Evolutionary conservation across 2,888 invertebrate species (phyloP), one percentile per base, ranked within the genome.

Genomic region (Caenorhabditis sp.): DNA sequence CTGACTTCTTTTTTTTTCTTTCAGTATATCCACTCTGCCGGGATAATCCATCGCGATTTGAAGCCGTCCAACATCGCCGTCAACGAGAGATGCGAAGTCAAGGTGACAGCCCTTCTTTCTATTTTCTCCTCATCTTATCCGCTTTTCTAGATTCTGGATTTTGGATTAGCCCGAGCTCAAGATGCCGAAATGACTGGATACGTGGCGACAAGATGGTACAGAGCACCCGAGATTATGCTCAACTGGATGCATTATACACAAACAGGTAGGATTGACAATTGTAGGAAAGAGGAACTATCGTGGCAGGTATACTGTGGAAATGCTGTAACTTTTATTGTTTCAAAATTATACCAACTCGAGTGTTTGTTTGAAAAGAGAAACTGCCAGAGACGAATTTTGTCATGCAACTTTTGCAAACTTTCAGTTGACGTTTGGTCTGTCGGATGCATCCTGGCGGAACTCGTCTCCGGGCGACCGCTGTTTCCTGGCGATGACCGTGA

Each of bases 11-110:
- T 11, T 47, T 47, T 40, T 53, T 51, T 62, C 35, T 51, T 92
- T 71, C 82, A 93, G 92, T 98, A 98, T 92, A 97, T 98, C 88
- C 98, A 98, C 93, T 97, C 98, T 72, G 98, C 98, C 82, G 97
- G 97, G 80, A 97, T 98, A 84, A 97, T 98, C 92, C 98, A 98
- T 92, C 90, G 96, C 96, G 98, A 99, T 93, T 94, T 99, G 89
- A 99, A 99, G 93, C 99, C 98, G 37, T 97, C 97, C 71, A 99
- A 99, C 92, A 97, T 99, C 92, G 98, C 98, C 50, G 98, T 99
- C 1, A 99, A 99, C 93, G 98, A 99, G 93, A 98, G 98, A 93
- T 99, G 98, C 93, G 98, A 99, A 93, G 93, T 99, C 87, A 97
- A 93, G 92, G 93, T 93, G 32, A 61, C 35, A n/a, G 40, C 24